These are phyloP conservation scores for Steatornis caripensis DNA, from an alignment of 2,113 vertebrate species.

Conservation along the genomic window DNA sequence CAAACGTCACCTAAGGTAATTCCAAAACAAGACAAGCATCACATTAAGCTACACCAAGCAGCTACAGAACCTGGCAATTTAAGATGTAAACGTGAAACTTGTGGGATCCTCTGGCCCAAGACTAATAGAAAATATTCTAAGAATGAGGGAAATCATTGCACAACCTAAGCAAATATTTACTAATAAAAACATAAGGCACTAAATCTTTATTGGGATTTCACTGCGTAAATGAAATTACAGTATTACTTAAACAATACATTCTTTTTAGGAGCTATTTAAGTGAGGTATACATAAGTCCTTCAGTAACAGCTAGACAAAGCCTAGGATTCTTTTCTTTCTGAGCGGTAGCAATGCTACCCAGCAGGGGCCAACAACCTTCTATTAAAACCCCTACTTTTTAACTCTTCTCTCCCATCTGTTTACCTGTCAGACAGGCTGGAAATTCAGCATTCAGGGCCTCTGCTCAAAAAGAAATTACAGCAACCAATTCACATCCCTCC, in stretches of 20 bases:
- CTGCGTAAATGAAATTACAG: neutral
- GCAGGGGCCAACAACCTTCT: neutral
- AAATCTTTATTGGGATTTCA: neutral
- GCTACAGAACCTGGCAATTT: neutral
- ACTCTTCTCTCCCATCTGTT: neutral
- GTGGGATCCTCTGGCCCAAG: neutral
- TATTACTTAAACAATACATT: neutral
- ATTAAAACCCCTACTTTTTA: neutral
- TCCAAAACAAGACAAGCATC: neutral
- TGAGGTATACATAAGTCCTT: neutral
- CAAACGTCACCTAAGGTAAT: neutral
- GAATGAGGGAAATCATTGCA: neutral
- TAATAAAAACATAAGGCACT: slow-evolving; percentile 38
- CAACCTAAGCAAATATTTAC: neutral
- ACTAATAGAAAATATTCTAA: neutral
- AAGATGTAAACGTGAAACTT: neutral
- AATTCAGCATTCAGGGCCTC: neutral
- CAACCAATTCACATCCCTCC: neutral
- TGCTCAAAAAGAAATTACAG: neutral
- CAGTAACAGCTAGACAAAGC: neutral
- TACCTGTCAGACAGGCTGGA: neutral
- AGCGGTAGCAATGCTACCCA: neutral
- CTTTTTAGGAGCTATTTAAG: slow-evolving; percentile 29
- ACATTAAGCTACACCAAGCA: neutral
- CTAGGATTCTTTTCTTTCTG: neutral